Evolutionary conservation across 2,113 vertebrate species (phyloP).

Genomic region (Artemisiospiza belli): DNA sequence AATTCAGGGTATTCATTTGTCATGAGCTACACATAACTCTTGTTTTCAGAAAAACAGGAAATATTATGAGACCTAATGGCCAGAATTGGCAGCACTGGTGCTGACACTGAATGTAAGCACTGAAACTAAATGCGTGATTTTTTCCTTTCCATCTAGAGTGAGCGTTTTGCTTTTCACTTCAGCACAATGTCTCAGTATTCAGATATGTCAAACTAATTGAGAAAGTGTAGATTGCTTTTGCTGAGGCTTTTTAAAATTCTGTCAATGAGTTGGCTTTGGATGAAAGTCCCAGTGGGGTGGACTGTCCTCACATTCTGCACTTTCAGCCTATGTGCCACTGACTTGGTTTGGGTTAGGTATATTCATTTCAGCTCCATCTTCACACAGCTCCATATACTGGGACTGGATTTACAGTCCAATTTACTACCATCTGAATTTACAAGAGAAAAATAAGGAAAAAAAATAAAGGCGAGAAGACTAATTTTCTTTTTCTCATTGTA

Average conservation of each 20-base stretch:
- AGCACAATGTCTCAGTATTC: not conserved
- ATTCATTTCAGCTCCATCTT: not conserved
- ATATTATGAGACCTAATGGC: not conserved
- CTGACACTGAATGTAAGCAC: not conserved
- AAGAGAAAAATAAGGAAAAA: not conserved
- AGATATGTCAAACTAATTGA: not conserved
- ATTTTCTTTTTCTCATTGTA: accelerated
- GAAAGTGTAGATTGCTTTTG: not conserved
- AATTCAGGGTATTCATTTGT: not conserved
- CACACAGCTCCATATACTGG: not conserved
- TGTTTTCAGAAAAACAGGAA: conserved; percentile 8
- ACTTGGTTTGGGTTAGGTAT: not conserved
- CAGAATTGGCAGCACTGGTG: not conserved
- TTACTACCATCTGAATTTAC: not conserved
- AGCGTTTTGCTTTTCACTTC: not conserved
- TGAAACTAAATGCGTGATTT: not conserved
- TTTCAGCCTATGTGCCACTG: not conserved
- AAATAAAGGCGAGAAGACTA: not conserved
- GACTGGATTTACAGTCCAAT: not conserved
- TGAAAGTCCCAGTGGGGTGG: not conserved
- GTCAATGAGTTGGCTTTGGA: not conserved
- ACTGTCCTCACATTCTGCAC: not conserved
- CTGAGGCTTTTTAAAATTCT: not conserved
- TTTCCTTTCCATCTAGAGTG: not conserved
- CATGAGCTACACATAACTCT: not conserved